These are phyloP conservation scores for Cataglyphis hispanica DNA, from an alignment of 1,140 invertebrate genomes.

Conservation along the genomic window DNA sequence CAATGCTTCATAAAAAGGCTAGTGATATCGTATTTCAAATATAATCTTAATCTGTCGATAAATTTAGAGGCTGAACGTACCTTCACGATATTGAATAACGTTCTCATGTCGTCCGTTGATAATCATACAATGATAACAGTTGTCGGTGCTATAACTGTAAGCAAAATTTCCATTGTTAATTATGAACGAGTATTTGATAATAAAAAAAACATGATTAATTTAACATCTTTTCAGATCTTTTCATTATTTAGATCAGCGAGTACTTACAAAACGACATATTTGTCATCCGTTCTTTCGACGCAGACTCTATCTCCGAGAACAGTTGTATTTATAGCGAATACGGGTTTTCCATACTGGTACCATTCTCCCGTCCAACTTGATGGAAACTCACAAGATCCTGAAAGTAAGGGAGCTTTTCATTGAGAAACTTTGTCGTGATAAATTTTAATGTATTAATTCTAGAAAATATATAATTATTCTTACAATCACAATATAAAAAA, in stretches of 20 bases:
- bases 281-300: conserved; percentile 82
- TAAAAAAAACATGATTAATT: conserved; percentile 5
- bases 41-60: neutral
- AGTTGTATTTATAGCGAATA: conserved; percentile 84
- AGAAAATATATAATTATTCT: neutral
- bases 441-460: neutral
- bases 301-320: conserved; percentile 85
- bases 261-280: conserved; percentile 85
- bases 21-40: neutral
- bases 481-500: neutral
- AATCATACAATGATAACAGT: conserved; percentile 89
- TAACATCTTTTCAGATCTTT: neutral
- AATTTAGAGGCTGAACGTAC: conserved; percentile 84
- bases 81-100: conserved; percentile 90
- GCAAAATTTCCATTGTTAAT: neutral
- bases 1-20: too few species aligned
- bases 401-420: conserved; percentile 61
- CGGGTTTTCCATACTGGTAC: conserved; percentile 85
- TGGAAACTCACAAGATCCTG: conserved; percentile 86
- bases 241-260: neutral
- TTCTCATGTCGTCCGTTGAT: conserved; percentile 89
- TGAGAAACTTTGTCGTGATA: neutral
- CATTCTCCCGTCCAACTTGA: conserved; percentile 86
- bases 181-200: neutral
- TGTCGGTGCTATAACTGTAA: conserved; percentile 79